Evolutionary conservation across 2,113 vertebrate genomes (phyloP).

Genomic region (Heterochromis multidens): DNA sequence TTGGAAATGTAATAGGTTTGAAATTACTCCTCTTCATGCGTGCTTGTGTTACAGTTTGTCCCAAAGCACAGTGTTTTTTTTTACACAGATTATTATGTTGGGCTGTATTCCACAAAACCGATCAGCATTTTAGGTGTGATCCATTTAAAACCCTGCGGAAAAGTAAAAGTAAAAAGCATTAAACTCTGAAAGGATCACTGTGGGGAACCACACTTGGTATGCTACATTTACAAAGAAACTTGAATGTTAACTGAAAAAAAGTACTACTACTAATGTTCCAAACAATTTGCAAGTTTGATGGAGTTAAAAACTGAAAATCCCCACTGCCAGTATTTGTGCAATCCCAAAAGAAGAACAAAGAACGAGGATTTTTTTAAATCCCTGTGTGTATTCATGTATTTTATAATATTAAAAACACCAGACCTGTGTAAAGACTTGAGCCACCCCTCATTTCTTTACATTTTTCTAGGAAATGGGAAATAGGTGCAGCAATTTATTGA

Average conservation of each 20-base stretch:
- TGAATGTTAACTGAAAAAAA: not conserved
- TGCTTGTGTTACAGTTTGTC: not conserved
- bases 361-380: not conserved
- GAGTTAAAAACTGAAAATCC: not conserved
- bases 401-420: not conserved
- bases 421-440: too few relatives aligned
- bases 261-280: too few relatives aligned
- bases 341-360: not conserved
- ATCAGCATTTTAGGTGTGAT: rapidly evolving
- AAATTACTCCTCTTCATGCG: not conserved
- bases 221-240: not conserved
- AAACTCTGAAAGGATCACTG: not conserved
- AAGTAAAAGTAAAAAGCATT: not conserved
- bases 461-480: too few relatives aligned
- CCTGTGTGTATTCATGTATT: not conserved
- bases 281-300: not conserved
- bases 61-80: not conserved
- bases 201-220: not conserved
- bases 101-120: not conserved
- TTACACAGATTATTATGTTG: not conserved
- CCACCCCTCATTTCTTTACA: too few relatives aligned
- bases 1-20: not conserved
- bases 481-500: not conserved
- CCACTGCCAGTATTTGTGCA: not conserved
- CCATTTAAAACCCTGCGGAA: not conserved